Base-by-base conservation (phyloP, 2,797 vertebrate species). In the Anomalospiza imberbis region DNA sequence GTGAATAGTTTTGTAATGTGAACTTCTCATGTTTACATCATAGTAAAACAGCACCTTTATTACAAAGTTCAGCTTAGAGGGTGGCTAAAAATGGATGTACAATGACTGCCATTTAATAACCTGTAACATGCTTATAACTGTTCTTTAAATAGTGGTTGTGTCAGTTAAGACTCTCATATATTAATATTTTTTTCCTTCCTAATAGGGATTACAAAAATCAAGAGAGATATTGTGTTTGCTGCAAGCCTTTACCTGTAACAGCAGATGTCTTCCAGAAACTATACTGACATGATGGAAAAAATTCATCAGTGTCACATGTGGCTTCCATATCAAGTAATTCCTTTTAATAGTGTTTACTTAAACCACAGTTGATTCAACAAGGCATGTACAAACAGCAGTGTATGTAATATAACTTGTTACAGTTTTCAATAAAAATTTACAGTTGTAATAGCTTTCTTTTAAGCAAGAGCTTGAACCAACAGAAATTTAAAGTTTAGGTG, bases 181-280 rank as follows among this genome's bases (percentile, higher is more conserved):
- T 2, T 80, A 76, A 82, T 58, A 3, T 1, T 1, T 8, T 81
- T 91, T 91, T 95, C 67, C 54, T 94, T 94, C 76, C 83, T 87
- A 28, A 61, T 92, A 99, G 99, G 98, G 53, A 99, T 99, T 96
- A 99, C 99, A 16, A 99, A 99, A 98, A 99, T 99, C 97, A 99
- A 99, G 97, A 99, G 99, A 88, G 99, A 99, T 96, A 99, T 99
- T 25, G 99, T 99, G 29, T 99, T 99, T 97, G 99, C 99, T 89
- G 99, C 99, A 95, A 99, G 99, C 96, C 99, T 99, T 67, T 99
- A 99, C 96, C 98, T 99, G 80, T 99, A 98, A 89, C 25, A 81
- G 63, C 70, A 97, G 44, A 31, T 20, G 45, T 16, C 54, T 53
- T 78, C 61, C n/a, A 62, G 51, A 68, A 87, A 42, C 45, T 19